Conservation (phyloP, 2,113 vertebrate species). For the Aldabrachelys gigantea region DNA sequence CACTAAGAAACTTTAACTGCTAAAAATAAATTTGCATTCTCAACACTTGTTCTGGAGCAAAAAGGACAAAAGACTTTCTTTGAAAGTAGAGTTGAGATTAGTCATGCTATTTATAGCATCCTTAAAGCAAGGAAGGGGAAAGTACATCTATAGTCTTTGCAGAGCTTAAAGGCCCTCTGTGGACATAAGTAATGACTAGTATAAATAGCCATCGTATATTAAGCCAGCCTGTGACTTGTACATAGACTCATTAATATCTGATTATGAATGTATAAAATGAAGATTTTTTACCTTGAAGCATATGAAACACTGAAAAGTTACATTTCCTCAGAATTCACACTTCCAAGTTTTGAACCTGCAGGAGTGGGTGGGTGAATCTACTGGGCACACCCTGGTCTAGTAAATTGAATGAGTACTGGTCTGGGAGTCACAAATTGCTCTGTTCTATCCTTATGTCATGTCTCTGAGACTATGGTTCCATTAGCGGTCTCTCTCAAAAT, state of each 20-base stretch:
- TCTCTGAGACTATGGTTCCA: slow-evolving; percentile 12
- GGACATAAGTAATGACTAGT: background rate
- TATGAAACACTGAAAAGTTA: background rate
- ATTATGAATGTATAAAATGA: background rate
- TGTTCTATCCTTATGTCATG: background rate
- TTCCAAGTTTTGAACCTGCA: background rate
- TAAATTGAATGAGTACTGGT: background rate
- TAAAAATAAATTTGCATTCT: background rate
- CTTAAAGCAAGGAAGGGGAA: background rate
- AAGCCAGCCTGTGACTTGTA: background rate
- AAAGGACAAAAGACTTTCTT: background rate
- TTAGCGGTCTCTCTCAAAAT: slow-evolving; percentile 21
- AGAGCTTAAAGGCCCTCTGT: background rate
- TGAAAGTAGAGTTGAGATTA: background rate
- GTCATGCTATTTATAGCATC: background rate
- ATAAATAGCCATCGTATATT: background rate
- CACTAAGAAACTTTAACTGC: background rate
- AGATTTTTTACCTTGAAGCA: background rate
- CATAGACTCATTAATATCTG: background rate
- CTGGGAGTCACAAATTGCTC: background rate
- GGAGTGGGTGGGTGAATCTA: background rate
- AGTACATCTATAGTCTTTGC: background rate
- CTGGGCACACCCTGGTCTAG: background rate
- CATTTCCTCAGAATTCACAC: background rate
- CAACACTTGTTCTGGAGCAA: background rate